Conservation (phyloP, 1,140 invertebrate species). For the Eriosoma lanigerum region DNA sequence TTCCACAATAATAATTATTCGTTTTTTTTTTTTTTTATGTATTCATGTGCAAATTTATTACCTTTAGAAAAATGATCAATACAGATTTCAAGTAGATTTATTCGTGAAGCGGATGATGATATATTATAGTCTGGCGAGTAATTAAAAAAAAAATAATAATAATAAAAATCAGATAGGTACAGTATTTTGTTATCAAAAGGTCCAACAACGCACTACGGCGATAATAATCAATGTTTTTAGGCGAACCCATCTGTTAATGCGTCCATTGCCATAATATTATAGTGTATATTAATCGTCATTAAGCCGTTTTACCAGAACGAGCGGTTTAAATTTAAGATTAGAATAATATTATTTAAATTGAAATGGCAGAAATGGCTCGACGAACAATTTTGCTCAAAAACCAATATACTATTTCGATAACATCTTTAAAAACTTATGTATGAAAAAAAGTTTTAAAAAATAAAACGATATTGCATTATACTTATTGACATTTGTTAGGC, state of each 20-base stretch:
- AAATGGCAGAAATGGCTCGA: background rate
- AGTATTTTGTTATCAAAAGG: background rate
- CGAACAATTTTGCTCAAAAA: background rate
- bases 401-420: background rate
- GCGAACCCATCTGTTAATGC: background rate
- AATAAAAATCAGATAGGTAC: conserved; percentile 1
- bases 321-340: background rate
- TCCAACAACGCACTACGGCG: background rate
- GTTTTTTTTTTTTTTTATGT: too few relatives aligned
- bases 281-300: conserved; percentile 1
- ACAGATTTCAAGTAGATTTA: background rate
- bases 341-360: too few relatives aligned
- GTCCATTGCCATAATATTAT: too few relatives aligned
- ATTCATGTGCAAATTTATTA: too few relatives aligned
- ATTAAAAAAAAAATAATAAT: conserved; percentile 2
- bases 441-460: too few relatives aligned
- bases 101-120: too few relatives aligned
- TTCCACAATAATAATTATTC: too few relatives aligned
- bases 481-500: too few relatives aligned
- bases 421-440: too few relatives aligned
- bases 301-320: background rate
- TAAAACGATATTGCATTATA: too few relatives aligned
- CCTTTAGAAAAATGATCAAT: background rate
- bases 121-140: background rate
- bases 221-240: background rate